phyloP scores from a whole-genome alignment of 2,888 invertebrate species.

The Melieria omissa region DNA sequence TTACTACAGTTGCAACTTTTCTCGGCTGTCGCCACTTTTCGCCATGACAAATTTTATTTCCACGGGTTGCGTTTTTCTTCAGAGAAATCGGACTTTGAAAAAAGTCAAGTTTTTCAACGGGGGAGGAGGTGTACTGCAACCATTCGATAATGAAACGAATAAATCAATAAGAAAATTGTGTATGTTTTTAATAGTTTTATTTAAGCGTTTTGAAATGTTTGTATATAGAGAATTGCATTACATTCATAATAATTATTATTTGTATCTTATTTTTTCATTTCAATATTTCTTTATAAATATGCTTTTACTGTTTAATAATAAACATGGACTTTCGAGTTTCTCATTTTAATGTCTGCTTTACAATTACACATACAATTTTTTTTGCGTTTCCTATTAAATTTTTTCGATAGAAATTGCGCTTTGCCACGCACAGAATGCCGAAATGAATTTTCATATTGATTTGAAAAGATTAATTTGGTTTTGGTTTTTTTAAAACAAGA shows the following conservation, averaged over 20 bases:
- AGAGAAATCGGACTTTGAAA: too few species aligned
- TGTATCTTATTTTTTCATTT: constrained; percentile 15
- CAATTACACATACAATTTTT: constrained; percentile 36
- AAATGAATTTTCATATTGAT: too few species aligned
- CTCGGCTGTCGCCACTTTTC: too few species aligned
- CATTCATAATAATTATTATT: constrained; percentile 26
- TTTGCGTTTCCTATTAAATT: constrained; percentile 22
- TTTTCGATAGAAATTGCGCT: neutral
- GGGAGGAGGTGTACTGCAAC: too few species aligned
- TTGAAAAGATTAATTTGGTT: too few species aligned
- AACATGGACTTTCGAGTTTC: constrained; percentile 20
- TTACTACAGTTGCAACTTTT: too few species aligned
- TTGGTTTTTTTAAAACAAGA: too few species aligned
- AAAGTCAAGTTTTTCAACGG: too few species aligned
- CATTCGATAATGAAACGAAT: neutral
- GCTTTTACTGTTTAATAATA: constrained; percentile 37
- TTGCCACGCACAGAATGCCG: neutral
- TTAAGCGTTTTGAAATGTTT: constrained; percentile 40
- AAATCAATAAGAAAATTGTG: constrained; percentile 1
- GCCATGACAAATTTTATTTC: too few species aligned
- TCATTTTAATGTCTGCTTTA: constrained; percentile 38
- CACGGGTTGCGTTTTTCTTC: too few species aligned
- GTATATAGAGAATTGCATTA: constrained; percentile 38
- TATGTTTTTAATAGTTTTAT: constrained; percentile 32
- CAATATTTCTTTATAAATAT: constrained; percentile 31